Percentiles rank a stretch among this genome's conserved stretches.
Conservation (phyloP, 2,113 vertebrate genomes). For the Nicator chloris region DNA sequence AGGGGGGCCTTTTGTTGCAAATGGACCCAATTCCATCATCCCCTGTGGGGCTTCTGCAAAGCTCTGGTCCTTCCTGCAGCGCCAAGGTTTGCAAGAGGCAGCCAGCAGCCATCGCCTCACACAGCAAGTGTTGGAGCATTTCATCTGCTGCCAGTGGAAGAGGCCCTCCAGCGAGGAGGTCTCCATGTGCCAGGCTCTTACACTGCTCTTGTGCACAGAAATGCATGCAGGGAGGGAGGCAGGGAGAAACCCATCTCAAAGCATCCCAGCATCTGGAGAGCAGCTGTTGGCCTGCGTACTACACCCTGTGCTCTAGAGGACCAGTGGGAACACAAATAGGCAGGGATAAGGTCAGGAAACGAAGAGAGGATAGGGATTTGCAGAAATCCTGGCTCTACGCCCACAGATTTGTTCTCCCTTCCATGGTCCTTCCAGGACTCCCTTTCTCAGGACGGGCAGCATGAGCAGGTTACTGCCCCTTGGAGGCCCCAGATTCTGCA, state of each 20-base stretch:
- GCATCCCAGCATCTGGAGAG: constrained; percentile 44
- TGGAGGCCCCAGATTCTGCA: background rate
- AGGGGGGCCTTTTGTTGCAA: background rate
- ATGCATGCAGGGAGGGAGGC: background rate
- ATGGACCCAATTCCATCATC: background rate
- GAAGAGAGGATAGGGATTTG: constrained; percentile 18
- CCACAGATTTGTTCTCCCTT: constrained; percentile 33
- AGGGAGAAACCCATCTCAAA: constrained; percentile 9
- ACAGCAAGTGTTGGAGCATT: background rate
- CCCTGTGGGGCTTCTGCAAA: background rate
- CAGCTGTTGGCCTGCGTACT: background rate
- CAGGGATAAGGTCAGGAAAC: constrained; percentile 40
- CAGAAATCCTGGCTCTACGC: background rate
- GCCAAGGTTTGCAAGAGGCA: background rate
- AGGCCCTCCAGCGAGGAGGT: background rate
- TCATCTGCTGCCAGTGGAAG: background rate
- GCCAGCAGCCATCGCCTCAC: background rate
- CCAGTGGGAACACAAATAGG: constrained; percentile 21
- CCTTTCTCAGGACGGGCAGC: constrained; percentile 24
- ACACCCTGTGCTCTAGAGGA: background rate
- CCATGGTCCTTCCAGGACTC: constrained; percentile 8
- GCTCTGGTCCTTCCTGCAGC: background rate
- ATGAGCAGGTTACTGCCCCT: constrained; percentile 8
- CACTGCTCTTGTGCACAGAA: background rate
- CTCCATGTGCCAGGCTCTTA: background rate